Conservation (phyloP, 1,140 invertebrate species). For the Heliothis virescens region DNA sequence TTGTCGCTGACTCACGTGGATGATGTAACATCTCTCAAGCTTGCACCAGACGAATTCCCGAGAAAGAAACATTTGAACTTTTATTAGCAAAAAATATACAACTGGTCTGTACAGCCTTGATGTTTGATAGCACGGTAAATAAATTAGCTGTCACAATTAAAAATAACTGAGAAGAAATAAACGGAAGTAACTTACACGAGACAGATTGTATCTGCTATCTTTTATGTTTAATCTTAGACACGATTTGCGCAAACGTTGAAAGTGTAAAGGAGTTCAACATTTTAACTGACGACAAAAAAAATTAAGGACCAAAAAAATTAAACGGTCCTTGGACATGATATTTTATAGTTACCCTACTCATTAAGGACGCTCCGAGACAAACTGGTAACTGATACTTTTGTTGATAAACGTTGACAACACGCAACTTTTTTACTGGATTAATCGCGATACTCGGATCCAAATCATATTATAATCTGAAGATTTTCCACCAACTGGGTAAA, state of each 20-base stretch:
- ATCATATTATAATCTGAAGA: conserved; percentile 56
- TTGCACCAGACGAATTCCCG: conserved; percentile 79
- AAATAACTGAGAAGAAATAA: conserved; percentile 11
- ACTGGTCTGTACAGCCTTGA: conserved; percentile 49
- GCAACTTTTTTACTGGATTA: conserved; percentile 24
- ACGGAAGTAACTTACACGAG: conserved; percentile 17
- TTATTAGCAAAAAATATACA: conserved; percentile 56
- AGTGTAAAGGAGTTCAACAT: not conserved
- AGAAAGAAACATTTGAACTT: conserved; percentile 63
- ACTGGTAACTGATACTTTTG: conserved; percentile 45
- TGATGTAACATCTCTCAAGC: conserved; percentile 77
- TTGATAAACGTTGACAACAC: conserved; percentile 39
- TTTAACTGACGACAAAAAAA: not conserved
- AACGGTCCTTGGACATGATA: not conserved
- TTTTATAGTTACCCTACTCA: conserved; percentile 3
- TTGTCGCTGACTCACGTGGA: conserved; percentile 56
- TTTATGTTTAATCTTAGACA: conserved; percentile 13
- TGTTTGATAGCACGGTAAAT: conserved; percentile 4
- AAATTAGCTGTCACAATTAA: conserved; percentile 18
- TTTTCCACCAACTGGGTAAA: conserved; percentile 62
- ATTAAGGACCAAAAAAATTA: not conserved
- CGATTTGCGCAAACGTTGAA: not conserved
- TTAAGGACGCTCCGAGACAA: not conserved
- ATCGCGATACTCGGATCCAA: conserved; percentile 13
- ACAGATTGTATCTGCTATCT: not conserved